phyloP scores from a whole-genome alignment of 1,140 invertebrate genomes.

The Akabosia matsudoensis region DNA sequence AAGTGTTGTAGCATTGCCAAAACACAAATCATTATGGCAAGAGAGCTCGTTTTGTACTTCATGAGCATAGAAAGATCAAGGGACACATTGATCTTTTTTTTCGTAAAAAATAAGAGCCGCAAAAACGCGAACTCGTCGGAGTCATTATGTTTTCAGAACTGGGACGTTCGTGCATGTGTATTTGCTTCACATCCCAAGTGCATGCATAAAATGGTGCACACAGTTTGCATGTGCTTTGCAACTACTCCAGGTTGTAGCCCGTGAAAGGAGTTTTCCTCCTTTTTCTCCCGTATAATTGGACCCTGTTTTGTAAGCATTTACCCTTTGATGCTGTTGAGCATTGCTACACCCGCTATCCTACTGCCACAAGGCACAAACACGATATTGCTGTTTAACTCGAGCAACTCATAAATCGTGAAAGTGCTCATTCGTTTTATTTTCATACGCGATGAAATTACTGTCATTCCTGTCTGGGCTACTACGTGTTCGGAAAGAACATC shows the following conservation, averaged over 20 bases:
- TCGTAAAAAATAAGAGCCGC: not conserved
- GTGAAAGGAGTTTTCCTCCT: constrained; percentile 14
- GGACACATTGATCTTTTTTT: constrained; percentile 6
- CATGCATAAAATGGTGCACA: no score
- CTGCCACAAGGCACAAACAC: not conserved
- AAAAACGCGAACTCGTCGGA: no score
- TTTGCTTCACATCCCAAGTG: no score
- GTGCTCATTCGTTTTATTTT: constrained; percentile 24
- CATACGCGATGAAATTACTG: constrained; percentile 17
- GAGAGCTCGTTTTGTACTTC: not conserved
- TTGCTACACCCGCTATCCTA: no score
- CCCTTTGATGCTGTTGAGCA: no score
- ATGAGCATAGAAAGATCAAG: not conserved
- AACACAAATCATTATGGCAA: not conserved
- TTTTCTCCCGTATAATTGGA: no score
- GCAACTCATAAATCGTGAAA: constrained; percentile 13
- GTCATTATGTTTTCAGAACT: no score
- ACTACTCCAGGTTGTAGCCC: no score
- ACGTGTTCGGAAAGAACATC: no score
- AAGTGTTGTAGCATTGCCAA: no score
- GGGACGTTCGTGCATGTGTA: no score
- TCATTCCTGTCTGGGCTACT: not conserved
- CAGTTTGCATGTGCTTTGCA: no score
- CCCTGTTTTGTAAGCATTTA: not conserved
- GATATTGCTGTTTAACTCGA: not conserved